A percentile compares a stretch with the other conserved stretches of the same genome.
phyloP scores from a whole-genome alignment of 2,888 invertebrate species.

The Hoplodrina blanda region DNA sequence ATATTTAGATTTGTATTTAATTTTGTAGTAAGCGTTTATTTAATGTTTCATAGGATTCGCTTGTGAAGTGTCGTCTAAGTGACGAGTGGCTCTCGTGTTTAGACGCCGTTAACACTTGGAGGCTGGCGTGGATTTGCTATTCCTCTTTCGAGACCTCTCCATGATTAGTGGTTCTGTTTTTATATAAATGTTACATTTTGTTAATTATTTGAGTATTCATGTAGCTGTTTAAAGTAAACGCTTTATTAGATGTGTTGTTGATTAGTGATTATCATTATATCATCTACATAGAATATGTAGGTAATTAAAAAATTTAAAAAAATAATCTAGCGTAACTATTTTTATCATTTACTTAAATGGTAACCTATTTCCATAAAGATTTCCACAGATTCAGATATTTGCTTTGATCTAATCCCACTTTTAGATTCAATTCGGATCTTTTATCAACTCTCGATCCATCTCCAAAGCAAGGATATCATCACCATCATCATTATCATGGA shows the following conservation, averaged over 20 bases:
- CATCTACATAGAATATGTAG: background rate
- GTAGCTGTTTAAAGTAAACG: background rate
- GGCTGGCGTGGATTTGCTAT: slow-evolving; percentile 67
- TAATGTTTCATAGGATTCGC: slow-evolving; percentile 43
- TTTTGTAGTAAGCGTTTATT: slow-evolving; percentile 23
- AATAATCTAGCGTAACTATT: too few relatives aligned
- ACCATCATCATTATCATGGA: too few relatives aligned
- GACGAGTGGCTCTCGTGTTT: slow-evolving; percentile 66
- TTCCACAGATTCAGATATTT: background rate
- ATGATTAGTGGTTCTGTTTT: slow-evolving; percentile 57
- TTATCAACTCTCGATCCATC: background rate
- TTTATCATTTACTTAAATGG: background rate
- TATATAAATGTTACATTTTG: slow-evolving; percentile 44
- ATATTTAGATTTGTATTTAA: background rate
- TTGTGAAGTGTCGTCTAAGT: slow-evolving; percentile 55
- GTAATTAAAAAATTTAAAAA: too few relatives aligned
- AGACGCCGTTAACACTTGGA: slow-evolving; percentile 79
- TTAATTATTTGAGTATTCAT: background rate
- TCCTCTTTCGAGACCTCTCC: slow-evolving; percentile 55
- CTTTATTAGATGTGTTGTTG: background rate
- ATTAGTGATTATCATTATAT: background rate
- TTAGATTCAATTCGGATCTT: background rate
- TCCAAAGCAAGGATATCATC: too few relatives aligned
- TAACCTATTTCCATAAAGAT: background rate
- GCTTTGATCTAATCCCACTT: background rate